Base-by-base conservation (phyloP, 2,113 vertebrate species). In the Eidolon helvum region DNA sequence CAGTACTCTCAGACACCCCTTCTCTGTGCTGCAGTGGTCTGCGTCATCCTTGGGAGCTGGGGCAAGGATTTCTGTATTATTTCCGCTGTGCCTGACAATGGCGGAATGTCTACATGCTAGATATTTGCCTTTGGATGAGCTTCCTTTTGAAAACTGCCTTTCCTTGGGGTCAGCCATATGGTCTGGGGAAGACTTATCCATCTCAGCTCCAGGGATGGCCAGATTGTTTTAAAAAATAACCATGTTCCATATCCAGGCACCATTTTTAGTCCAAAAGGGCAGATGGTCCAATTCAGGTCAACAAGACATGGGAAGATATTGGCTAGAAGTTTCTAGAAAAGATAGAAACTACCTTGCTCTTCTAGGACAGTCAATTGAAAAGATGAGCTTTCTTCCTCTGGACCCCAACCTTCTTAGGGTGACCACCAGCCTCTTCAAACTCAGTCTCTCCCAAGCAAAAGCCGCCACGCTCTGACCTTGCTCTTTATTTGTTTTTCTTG, bases 1-100 rank as follows among this genome's bases (percentile, higher is more conserved):
- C 28, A 16, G 1, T 7, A 11, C 5, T 14, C n/a, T 19, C 50
- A 45, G 45, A 53, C 1, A 0, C 59, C 12, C 9, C 18, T 74
- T 72, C 15, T 78, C 5, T 68, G 9, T 74, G 43, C 43, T 69
- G 5, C 38, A 1, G 1, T 6, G 35, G 7, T 55, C 30, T 12
- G 1, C 40, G 18, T 86, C n/a, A 77, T 30, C 33, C 65, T 2
- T 45, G 28, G n/a, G 7, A 55, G 4, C 43, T 61, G 48, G 69
- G 43, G 1, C 21, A 55, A 45, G 68, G 40, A 35, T 68, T 53
- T 57, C 35, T 59, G 48, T 40, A 66, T 45, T 79, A 33, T 50
- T 80, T 57, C n/a, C 28, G 22, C 28, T 35, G 33, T 57, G 9
- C 2, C 40, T 84, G 15, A 35, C 14, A 43, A 9, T 74, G n/a